Percentiles rank a stretch among this genome's conserved stretches.
phyloP scores from a whole-genome alignment of 2,797 vertebrate species.

The Loriculus beryllinus region DNA sequence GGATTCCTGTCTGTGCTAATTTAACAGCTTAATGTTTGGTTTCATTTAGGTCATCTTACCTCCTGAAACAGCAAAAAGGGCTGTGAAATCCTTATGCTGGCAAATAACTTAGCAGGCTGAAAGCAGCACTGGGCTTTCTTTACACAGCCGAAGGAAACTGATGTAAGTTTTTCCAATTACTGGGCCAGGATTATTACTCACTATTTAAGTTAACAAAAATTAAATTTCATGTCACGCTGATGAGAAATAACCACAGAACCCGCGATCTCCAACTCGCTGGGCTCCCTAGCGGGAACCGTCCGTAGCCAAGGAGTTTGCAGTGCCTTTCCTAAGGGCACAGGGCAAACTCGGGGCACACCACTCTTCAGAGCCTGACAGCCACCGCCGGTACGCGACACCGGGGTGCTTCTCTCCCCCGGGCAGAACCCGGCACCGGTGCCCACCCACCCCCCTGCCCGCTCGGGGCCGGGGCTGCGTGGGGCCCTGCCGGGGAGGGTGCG shows the following conservation, averaged over 20 bases:
- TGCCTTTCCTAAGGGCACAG: not conserved
- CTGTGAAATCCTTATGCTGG: not conserved
- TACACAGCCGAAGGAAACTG: not conserved
- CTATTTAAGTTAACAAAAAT: not conserved
- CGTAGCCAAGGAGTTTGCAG: not conserved
- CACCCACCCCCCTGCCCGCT: not conserved
- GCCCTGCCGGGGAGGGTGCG: not conserved
- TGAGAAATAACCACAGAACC: not conserved
- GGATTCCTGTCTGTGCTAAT: slow-evolving; percentile 42
- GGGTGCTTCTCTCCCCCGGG: not conserved
- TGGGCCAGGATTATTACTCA: not conserved
- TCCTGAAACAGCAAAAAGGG: not conserved
- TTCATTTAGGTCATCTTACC: not conserved
- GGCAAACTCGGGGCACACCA: not conserved
- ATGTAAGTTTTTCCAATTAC: slow-evolving; percentile 32
- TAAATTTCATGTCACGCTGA: not conserved
- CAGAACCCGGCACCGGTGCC: not conserved
- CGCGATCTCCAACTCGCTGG: not conserved
- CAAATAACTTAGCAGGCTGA: not conserved
- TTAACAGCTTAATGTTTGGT: not conserved
- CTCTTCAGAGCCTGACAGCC: not conserved
- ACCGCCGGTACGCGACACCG: not conserved
- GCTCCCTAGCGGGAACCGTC: not conserved
- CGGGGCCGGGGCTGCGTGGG: not conserved
- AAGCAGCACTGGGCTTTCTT: not conserved